These are phyloP conservation scores for Eupithecia pulchellata DNA, from an alignment of 2,888 invertebrate genomes.

Conservation along the genomic window DNA sequence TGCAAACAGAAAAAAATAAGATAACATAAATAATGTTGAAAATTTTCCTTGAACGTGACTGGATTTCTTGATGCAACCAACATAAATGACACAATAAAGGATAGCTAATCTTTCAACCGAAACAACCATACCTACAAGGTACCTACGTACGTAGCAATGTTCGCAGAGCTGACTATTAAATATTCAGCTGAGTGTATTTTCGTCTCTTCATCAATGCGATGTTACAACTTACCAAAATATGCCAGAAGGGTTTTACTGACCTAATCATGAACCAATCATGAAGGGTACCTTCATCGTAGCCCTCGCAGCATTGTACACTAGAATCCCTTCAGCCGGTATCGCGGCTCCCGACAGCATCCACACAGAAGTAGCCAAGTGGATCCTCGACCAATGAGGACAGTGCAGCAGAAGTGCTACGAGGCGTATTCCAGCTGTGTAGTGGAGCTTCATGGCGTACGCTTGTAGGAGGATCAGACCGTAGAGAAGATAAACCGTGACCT, in stretches of 20 bases:
- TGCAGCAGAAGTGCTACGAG: slow-evolving; percentile 68
- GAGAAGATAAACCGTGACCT: slow-evolving; percentile 72
- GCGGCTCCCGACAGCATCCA: slow-evolving; percentile 69
- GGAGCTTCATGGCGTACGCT: slow-evolving; percentile 79
- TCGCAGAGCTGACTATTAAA: too few species aligned
- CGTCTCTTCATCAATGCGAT: neutral
- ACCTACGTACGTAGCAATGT: neutral
- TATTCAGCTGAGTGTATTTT: neutral
- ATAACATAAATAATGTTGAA: too few species aligned
- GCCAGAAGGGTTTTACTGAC: too few species aligned
- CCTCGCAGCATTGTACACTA: slow-evolving; percentile 73
- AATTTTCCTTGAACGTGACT: too few species aligned
- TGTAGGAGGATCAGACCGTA: slow-evolving; percentile 73
- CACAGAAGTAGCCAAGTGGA: slow-evolving; percentile 55
- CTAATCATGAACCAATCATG: too few species aligned
- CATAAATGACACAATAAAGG: too few species aligned
- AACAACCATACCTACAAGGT: too few species aligned
- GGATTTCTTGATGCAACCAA: neutral
- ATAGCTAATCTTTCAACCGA: too few species aligned
- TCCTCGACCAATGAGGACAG: slow-evolving; percentile 69
- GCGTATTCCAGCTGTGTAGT: slow-evolving; percentile 75
- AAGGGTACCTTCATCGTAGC: slow-evolving; percentile 65
- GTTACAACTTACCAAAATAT: neutral
- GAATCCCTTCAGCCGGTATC: slow-evolving; percentile 69
- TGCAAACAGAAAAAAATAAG: too few species aligned